phyloP scores from a whole-genome alignment of 1,140 invertebrate species.

The Eueides isabella region DNA sequence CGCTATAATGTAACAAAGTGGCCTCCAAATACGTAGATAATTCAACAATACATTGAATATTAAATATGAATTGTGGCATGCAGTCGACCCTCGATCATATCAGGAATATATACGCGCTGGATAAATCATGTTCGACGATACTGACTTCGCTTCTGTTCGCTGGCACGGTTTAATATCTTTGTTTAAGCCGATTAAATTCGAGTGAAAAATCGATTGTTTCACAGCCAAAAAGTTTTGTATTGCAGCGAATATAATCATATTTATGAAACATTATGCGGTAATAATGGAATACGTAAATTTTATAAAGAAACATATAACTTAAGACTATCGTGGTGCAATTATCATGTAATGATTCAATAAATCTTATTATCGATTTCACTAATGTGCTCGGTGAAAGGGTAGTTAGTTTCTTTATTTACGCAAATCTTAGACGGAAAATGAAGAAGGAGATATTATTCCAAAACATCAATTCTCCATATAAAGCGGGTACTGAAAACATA shows the following conservation, averaged over 20 bases:
- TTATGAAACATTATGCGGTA: not conserved
- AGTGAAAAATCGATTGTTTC: slow-evolving; percentile 13
- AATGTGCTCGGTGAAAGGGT: too few relatives aligned
- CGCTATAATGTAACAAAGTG: slow-evolving; percentile 21
- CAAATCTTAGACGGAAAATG: too few relatives aligned
- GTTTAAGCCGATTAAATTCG: slow-evolving; percentile 7
- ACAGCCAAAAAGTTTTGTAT: not conserved
- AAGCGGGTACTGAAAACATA: too few relatives aligned
- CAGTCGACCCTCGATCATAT: slow-evolving; percentile 22
- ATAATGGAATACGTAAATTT: not conserved
- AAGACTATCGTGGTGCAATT: too few relatives aligned
- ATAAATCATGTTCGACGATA: slow-evolving; percentile 26
- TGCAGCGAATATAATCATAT: not conserved
- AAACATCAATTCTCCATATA: too few relatives aligned
- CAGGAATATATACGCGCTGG: slow-evolving; percentile 20
- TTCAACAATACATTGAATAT: slow-evolving; percentile 25
- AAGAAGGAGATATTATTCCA: too few relatives aligned
- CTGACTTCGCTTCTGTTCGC: slow-evolving; percentile 2
- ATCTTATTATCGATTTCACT: too few relatives aligned
- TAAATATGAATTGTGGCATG: slow-evolving; percentile 17
- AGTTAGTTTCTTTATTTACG: too few relatives aligned
- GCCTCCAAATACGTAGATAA: slow-evolving; percentile 26
- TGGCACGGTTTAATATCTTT: slow-evolving; percentile 9
- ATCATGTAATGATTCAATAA: too few relatives aligned
- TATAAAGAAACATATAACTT: too few relatives aligned